These are phyloP conservation scores for Equus quagga DNA, from an alignment of 2,113 vertebrate species.

Conservation along the genomic window DNA sequence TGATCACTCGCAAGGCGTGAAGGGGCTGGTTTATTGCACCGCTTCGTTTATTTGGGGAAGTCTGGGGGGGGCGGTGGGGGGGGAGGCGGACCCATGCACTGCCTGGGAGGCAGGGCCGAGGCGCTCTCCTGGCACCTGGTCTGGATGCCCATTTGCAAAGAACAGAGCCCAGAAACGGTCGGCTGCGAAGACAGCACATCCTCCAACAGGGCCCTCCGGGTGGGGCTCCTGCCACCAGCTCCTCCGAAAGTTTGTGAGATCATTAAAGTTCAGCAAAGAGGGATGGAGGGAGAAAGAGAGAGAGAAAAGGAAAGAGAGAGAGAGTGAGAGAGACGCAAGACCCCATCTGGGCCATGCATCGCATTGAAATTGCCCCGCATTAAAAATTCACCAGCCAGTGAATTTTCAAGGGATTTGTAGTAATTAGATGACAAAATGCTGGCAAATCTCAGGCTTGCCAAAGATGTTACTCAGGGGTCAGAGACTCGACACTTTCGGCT, in stretches of 20 bases:
- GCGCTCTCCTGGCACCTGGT: rapidly evolving
- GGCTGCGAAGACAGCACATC: background rate
- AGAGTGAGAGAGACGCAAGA: conserved; percentile 59
- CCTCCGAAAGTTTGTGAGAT: conserved; percentile 67
- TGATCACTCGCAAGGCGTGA: rapidly evolving
- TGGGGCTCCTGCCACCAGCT: background rate
- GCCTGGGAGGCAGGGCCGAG: background rate
- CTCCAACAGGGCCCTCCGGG: background rate
- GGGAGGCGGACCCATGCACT: rapidly evolving
- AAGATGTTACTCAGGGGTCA: conserved; percentile 99
- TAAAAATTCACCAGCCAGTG: conserved; percentile 99
- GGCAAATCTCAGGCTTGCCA: conserved; percentile 94
- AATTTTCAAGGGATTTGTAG: conserved; percentile 99
- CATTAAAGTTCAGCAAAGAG: conserved; percentile 69
- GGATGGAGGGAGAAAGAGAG: background rate
- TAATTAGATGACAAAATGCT: conserved; percentile 99
- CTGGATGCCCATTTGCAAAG: background rate
- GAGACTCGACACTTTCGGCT: conserved; percentile 97
- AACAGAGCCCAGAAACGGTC: rapidly evolving
- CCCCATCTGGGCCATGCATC: conserved; percentile 88
- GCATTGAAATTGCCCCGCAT: conserved; percentile 92
- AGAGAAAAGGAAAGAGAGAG: background rate
- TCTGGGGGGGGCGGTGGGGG: rapidly evolving
- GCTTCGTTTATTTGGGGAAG: no score
- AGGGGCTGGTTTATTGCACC: background rate